Evolutionary conservation across 2,113 vertebrate species (phyloP), one percentile per base, ranked within the genome.

Genomic region (Mormyrus lacerda): DNA sequence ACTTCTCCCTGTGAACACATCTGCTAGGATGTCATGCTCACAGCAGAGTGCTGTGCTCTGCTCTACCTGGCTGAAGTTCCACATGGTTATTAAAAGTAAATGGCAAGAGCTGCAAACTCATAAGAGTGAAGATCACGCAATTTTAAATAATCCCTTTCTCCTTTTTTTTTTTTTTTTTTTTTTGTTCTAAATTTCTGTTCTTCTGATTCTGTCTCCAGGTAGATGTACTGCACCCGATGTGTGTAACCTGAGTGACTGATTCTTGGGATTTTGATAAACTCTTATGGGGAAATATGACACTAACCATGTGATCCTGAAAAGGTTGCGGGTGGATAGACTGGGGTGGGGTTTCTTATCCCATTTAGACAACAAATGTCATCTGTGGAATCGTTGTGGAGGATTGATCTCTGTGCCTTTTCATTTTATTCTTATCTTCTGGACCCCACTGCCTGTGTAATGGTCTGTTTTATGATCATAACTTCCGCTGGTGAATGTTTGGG

Each of bases 241-340:
- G 44, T n/a, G 85, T 27, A 88, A 69, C 35, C 17, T 69, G 88
- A 76, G 90, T 91, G n/a, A 76, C 79, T 53, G 4, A 90, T 88
- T 90, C 87, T 50, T 3, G 24, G 65, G 89, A 90, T 88, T 51
- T 90, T 88, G 47, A 89, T 58, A 90, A 73, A 87, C 85, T 79
- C 50, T 51, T 4, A 9, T 35, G 27, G 42, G 24, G 27, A 87
- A 87, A 79, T 84, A 24, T 58, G 76, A 61, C 42, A 7, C 24
- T 17, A 58, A n/a, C 27, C 10, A 48, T 50, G 45, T n/a, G 17
- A 27, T 51, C 83, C 82, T 91, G 65, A 88, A 24, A 47, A 39
- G 6, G 27, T 27, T 45, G 39, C 79, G 86, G 58, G 27, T 6
- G 15, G 88, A 47, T 35, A 50, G 45, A 53, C 61, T 69, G 13